These are phyloP conservation scores for Orgyia antiqua DNA, from an alignment of 2,888 invertebrate genomes.

Conservation along the genomic window DNA sequence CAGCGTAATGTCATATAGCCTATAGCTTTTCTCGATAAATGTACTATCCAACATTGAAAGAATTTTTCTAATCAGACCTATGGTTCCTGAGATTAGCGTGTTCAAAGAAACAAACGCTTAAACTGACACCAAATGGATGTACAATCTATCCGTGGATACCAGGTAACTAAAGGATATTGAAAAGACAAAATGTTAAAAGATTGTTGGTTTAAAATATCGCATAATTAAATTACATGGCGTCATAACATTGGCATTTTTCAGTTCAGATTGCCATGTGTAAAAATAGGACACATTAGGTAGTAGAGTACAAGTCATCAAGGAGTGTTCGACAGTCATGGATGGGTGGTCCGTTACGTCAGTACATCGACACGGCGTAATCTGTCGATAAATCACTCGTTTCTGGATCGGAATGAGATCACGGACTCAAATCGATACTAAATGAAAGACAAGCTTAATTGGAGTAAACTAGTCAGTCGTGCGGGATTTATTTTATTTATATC, in stretches of 20 bases:
- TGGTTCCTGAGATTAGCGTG: too few relatives aligned
- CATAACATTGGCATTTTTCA: conserved; percentile 37
- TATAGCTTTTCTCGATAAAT: too few relatives aligned
- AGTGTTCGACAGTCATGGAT: conserved; percentile 69
- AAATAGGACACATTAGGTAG: conserved; percentile 59
- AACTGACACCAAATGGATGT: too few relatives aligned
- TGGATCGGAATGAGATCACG: conserved; percentile 72
- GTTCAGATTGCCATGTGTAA: conserved; percentile 50
- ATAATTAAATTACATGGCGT: too few relatives aligned
- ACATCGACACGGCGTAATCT: conserved; percentile 53
- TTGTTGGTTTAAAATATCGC: too few relatives aligned
- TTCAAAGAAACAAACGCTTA: too few relatives aligned
- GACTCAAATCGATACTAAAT: conserved; percentile 50
- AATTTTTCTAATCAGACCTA: too few relatives aligned
- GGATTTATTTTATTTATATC: conserved; percentile 26
- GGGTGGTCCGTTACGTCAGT: conserved; percentile 68
- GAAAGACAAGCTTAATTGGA: conserved; percentile 51
- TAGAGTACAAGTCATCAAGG: conserved; percentile 48
- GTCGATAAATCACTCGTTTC: conserved; percentile 61
- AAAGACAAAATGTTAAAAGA: too few relatives aligned
- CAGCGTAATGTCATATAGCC: too few relatives aligned
- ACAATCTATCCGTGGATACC: too few relatives aligned
- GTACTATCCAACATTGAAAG: too few relatives aligned
- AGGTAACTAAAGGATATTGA: too few relatives aligned
- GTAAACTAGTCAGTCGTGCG: conserved; percentile 27